phyloP scores from a whole-genome alignment of 1,140 invertebrate genomes.

The Acarapis woodi region DNA sequence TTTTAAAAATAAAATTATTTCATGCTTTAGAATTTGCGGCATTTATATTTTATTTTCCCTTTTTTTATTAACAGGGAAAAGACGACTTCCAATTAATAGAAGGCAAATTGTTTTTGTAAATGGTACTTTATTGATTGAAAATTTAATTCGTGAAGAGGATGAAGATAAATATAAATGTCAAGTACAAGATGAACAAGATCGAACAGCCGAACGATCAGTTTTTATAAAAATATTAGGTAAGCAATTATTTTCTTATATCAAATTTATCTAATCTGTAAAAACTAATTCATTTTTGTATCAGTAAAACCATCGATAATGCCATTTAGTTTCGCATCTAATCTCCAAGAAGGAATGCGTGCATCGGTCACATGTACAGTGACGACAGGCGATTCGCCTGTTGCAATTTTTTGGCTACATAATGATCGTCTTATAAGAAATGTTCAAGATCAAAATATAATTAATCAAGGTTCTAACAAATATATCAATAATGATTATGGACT shows the following conservation, averaged over 20 bases:
- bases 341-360: conserved; percentile 41
- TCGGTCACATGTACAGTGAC: conserved; percentile 53
- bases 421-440: no score
- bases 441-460: no score
- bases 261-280: no score
- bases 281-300: no score
- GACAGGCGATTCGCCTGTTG: conserved; percentile 27
- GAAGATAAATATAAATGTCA: conserved; percentile 48
- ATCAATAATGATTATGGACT: no score
- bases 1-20: no score
- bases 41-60: background rate
- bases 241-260: background rate
- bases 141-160: conserved; percentile 29
- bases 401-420: conserved; percentile 13
- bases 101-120: conserved; percentile 22
- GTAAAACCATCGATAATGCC: conserved; percentile 16
- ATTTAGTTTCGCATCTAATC: conserved; percentile 27
- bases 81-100: conserved; percentile 18
- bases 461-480: no score
- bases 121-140: conserved; percentile 47
- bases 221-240: conserved; percentile 9
- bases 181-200: conserved; percentile 13
- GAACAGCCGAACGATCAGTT: background rate
- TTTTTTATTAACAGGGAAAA: background rate
- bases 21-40: no score